Base-by-base conservation (phyloP, 2,113 vertebrate genomes). In the Amia ocellicauda region DNA sequence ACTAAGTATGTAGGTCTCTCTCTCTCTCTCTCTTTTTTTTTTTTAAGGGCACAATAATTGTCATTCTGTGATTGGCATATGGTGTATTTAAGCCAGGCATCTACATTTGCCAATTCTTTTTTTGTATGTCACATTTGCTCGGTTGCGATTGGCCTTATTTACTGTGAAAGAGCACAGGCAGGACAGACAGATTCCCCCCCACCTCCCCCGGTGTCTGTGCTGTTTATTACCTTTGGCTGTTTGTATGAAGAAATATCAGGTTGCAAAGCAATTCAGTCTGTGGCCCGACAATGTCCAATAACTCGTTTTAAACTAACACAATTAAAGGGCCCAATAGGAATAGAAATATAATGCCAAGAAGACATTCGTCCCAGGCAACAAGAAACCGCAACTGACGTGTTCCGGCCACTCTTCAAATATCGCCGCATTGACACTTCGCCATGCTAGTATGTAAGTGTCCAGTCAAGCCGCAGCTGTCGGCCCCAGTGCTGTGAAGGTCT, bases 401-500 rank as follows among this genome's bases (percentile, higher is more conserved):
- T 47, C 63, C 20, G 10, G 22, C 19, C 19, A 7, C 20, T 27
- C n/a, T 55, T 42, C n/a, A 64, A 29, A 28, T 23, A 62, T 29
- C 3, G 51, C n/a, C 40, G 20, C 24, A 8, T 19, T 9, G 31
- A 20, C 56, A 31, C 28, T 17, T n/a, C 31, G 11, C 5, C 31
- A 36, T 36, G 31, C 31, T 2, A 7, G 31, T 7, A 36, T 36
- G 31, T 36, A 36, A 8, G 73, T 71, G 71, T 62, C 78, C 73
- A 77, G 71, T 77, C 75, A 66, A 78, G 62, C 69, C 64, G 69
- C 69, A 64, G 67, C 70, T 73, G 73, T 70, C 63, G 71, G 56
- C 69, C 70, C 68, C 62, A 66, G 67, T 64, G 71, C 68, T 69
- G 72, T 74, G 69, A 63, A 61, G 68, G 67, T 68, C 74, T 73